Evolutionary conservation across 1,140 invertebrate genomes (phyloP).

Genomic region (Trichomalopsis sarcophagae): DNA sequence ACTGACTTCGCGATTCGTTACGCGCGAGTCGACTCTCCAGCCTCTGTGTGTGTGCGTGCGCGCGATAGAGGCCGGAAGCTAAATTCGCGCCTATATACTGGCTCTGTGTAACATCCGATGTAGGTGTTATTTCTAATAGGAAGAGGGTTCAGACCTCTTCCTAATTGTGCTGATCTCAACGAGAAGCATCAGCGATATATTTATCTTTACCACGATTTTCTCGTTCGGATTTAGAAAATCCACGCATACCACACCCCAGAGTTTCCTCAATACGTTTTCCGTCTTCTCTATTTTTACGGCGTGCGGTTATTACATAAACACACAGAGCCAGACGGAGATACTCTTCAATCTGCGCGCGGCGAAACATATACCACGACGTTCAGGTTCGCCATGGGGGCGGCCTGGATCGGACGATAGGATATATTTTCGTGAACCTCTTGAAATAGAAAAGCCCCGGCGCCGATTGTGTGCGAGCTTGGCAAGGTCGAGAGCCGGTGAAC

Average conservation of each 20-base stretch:
- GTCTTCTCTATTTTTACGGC: no score
- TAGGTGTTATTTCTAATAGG: background rate
- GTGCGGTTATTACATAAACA: no score
- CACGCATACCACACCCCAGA: no score
- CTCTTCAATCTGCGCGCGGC: no score
- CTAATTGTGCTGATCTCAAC: no score
- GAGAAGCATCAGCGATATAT: no score
- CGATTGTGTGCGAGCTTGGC: background rate
- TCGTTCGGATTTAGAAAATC: no score
- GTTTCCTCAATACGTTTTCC: no score
- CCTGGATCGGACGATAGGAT: background rate
- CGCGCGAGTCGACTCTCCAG: background rate
- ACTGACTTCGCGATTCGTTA: constrained; percentile 24
- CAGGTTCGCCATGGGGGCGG: background rate
- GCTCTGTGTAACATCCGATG: background rate
- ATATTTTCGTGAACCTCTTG: constrained; percentile 17
- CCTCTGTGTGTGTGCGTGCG: background rate
- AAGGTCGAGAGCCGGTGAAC: background rate
- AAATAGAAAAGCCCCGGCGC: constrained; percentile 26
- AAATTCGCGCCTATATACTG: background rate
- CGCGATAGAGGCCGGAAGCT: constrained; percentile 33
- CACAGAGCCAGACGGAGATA: no score
- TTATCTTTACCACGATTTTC: no score
- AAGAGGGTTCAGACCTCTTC: background rate
- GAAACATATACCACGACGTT: background rate